Conservation (phyloP, 2,113 vertebrate species). For the Stigmatopora argus region DNA sequence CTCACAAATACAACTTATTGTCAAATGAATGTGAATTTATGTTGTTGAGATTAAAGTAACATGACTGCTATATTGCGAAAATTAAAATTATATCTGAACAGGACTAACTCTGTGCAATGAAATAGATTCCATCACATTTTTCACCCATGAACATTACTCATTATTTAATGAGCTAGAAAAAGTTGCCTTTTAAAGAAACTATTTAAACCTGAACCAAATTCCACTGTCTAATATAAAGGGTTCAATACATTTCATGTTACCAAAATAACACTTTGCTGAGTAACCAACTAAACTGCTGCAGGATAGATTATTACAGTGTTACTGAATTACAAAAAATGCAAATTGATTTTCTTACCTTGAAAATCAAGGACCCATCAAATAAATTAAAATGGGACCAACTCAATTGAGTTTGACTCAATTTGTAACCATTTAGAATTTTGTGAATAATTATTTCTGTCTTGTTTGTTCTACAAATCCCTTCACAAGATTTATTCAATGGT, state of each 20-base stretch:
- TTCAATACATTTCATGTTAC: background rate
- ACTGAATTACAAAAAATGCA: background rate
- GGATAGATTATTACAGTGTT: background rate
- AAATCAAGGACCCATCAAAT: background rate
- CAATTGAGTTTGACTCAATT: background rate
- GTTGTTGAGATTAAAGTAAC: background rate
- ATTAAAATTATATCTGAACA: background rate
- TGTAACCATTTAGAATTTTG: background rate
- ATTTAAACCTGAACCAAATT: background rate
- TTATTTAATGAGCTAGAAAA: background rate
- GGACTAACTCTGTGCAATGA: background rate
- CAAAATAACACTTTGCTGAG: background rate
- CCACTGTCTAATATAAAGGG: background rate
- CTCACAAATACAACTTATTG: background rate
- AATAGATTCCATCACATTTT: background rate
- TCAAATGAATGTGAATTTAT: too few species aligned
- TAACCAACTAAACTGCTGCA: too few species aligned
- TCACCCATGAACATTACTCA: background rate
- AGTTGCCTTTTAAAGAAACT: background rate
- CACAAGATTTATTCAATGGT: background rate
- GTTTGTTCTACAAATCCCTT: background rate
- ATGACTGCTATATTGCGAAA: background rate
- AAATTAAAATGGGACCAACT: background rate
- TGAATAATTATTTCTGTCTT: background rate
- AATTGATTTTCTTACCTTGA: background rate